Evolutionary conservation across 1,140 invertebrate species (phyloP), one percentile per base, ranked within the genome.

Genomic region (Marisa cornuarietis): DNA sequence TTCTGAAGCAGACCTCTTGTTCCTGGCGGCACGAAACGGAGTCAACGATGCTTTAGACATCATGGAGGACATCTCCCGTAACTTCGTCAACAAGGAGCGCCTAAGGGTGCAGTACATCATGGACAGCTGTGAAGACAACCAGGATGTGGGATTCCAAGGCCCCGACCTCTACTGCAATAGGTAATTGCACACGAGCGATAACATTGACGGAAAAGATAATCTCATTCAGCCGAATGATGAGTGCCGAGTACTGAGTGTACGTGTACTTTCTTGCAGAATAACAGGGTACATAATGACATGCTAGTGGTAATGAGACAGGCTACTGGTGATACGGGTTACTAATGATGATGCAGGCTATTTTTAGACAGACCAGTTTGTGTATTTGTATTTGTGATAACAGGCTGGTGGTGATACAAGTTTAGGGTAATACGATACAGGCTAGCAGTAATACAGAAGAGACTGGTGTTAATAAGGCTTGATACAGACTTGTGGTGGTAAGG

Each of bases 81-180:
- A 20, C 73, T 79, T 76, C 42, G 18, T 42, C 4, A 65, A 71
- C 52, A 20, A 24, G 10, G 69, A 78, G 14, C 49, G 26, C 2
- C 69, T 83, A 26, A 72, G 31, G 7, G 62, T 75, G 20, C 76
- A 52, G 20, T 79, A 79, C 71, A 31, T 81, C 61, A 49, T 83
- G 42, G 78, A 71, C n/a, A 54, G 24, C 51, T 83, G 82, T 54
- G 26, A n/a, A 8, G 49, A 72, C 26, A 62, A 62, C 62, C 66
- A 74, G 9, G 72, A 79, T 42, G 26, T 72, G 16, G 72, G 54
- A 20, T 65, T 81, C 20, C 20, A 71, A 6, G 76, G 72, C 26
- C 51, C 69, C 1, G 62, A 77, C 52, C 9, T n/a, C 65, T 81
- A 65, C 78, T 83, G 82, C 61, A 71, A 78, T 75, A 77, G 78